Evolutionary conservation across 1,140 invertebrate genomes (phyloP).

Genomic region (Sitophilus oryzae): DNA sequence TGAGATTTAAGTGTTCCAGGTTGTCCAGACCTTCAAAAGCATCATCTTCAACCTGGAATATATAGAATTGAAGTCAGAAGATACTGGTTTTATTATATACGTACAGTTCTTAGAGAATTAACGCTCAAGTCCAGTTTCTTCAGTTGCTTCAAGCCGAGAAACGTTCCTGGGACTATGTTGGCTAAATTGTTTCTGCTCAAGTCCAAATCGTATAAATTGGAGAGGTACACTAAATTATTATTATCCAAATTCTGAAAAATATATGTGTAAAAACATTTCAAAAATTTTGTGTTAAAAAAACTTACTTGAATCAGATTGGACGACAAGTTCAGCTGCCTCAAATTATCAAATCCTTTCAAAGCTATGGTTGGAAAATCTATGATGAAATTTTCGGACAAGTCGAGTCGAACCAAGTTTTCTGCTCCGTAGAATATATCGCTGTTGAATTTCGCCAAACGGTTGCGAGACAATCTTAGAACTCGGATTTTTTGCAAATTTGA

Average conservation of each 20-base stretch:
- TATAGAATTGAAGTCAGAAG: neutral
- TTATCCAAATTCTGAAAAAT: conserved; percentile 60
- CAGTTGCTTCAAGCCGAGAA: conserved; percentile 63
- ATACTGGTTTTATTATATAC: too few species aligned
- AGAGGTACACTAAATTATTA: conserved; percentile 58
- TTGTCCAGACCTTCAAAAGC: conserved; percentile 74
- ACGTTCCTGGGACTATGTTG: conserved; percentile 72
- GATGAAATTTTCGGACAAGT: conserved; percentile 81
- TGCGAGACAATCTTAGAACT: conserved; percentile 65
- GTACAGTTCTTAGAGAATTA: conserved; percentile 79
- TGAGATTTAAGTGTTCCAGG: conserved; percentile 71
- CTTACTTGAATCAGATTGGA: conserved; percentile 74
- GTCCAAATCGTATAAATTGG: conserved; percentile 67
- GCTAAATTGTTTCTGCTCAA: conserved; percentile 78
- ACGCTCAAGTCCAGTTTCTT: conserved; percentile 74
- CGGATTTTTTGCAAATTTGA: conserved; percentile 58
- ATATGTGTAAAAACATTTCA: neutral
- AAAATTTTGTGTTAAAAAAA: neutral
- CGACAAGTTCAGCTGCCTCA: conserved; percentile 72
- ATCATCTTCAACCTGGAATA: conserved; percentile 74
- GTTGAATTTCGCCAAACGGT: conserved; percentile 69
- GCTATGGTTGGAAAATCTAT: conserved; percentile 71
- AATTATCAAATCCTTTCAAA: conserved; percentile 57
- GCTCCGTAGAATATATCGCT: conserved; percentile 76
- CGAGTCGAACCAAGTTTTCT: conserved; percentile 65